Conservation (phyloP, 2,888 invertebrate genomes). For the Xestia c-nigrum region DNA sequence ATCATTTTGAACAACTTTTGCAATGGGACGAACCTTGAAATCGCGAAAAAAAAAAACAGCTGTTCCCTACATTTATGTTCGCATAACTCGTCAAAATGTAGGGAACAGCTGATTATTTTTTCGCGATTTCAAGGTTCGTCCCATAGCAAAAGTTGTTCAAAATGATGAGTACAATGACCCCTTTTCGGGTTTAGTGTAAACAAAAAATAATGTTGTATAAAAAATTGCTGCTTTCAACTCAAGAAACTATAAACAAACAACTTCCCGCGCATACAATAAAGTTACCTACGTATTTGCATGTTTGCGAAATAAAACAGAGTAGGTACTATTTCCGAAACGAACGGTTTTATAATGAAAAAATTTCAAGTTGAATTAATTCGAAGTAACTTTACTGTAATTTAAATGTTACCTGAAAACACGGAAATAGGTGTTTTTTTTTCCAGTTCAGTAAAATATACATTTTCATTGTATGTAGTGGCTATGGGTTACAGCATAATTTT, state of each 20-base stretch:
- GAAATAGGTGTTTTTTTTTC: neutral
- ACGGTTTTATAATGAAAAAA: conserved; percentile 20
- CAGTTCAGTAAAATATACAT: neutral
- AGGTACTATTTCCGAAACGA: neutral
- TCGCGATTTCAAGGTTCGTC: too few relatives aligned
- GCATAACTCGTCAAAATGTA: too few relatives aligned
- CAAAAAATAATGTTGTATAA: too few relatives aligned
- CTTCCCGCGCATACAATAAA: neutral
- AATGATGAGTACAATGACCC: too few relatives aligned
- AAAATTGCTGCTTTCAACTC: neutral
- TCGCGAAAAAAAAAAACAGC: too few relatives aligned
- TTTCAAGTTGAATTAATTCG: neutral
- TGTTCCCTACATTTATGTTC: too few relatives aligned
- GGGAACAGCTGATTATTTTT: too few relatives aligned
- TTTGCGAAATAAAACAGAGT: conserved; percentile 15
- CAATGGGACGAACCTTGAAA: too few relatives aligned
- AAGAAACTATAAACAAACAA: neutral
- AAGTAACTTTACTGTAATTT: conserved; percentile 15
- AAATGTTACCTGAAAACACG: conserved; percentile 12
- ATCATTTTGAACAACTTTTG: too few relatives aligned
- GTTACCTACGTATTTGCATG: conserved; percentile 13
- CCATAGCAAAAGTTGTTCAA: too few relatives aligned
- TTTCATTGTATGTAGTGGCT: neutral
- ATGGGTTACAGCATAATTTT: too few relatives aligned
- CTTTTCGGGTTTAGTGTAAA: too few relatives aligned